Base-by-base conservation (phyloP, 2,888 invertebrate genomes). In the Ditula angustiorana region DNA sequence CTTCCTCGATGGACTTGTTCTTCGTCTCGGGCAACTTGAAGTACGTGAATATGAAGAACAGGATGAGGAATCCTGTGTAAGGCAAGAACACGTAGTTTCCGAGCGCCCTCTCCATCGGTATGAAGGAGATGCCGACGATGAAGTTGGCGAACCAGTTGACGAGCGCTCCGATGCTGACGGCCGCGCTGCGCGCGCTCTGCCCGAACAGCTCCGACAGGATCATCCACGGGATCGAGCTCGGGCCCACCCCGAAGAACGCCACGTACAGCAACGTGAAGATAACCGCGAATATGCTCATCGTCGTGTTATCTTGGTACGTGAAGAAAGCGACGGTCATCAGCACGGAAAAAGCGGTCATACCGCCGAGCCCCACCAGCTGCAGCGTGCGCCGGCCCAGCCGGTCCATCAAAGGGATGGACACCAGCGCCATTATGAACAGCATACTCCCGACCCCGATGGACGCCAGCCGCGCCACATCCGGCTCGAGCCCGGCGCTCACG, bases 341-440 rank as follows among this genome's bases (percentile, higher is more conserved):
- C 67, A 96, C 93, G 59, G 95, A 95, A 83, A 95, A 95, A 52
- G 96, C 86, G 61, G 95, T 94, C 96, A 96, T 96, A 53, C 96
- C 96, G 4, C 93, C 95, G 1, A 96, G 93, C 50, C 96, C 96
- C 56, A 93, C 93, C 24, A 96, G 89, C 80, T 96, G 96, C 52
- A 96, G 87, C 0, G 95, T 95, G 56, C 96, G 92, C 67, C 96
- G 87, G 10, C 96, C 96, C 44, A 95, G 90, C 16, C 95, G 90
- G 79, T 96, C 96, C 95, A 96, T 96, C 71, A 96, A 80, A n/a
- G 95, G 95, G 67, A 96, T 95, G 5, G 96, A 95, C 5, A 96
- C 94, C n/a, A 96, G 81, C 3, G 96, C 96, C 96, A 96, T 96
- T 53, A 94, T 82, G 35, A 96, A 95, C 90, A 96, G 94, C 65